Evolutionary conservation across 2,888 invertebrate species (phyloP).

Genomic region (Phengaris arion): DNA sequence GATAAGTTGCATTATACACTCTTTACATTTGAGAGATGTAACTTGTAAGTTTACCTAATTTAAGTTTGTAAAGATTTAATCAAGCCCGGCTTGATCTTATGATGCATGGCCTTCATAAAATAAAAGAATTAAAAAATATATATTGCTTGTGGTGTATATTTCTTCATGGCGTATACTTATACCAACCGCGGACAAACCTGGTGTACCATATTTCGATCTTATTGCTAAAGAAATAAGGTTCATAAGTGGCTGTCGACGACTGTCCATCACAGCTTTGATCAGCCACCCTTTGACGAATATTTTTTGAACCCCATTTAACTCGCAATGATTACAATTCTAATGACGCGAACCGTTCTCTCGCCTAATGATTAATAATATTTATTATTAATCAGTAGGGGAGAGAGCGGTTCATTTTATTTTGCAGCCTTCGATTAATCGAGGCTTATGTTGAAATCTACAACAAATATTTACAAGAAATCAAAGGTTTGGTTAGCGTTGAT

Average conservation of each 20-base stretch:
- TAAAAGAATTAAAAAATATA: too few species aligned
- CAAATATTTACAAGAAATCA: conserved; percentile 15
- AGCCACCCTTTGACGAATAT: conserved; percentile 10
- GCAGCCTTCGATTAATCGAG: conserved; percentile 29
- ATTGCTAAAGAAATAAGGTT: not conserved
- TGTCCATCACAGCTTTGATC: not conserved
- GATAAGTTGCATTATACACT: too few species aligned
- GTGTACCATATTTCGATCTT: not conserved
- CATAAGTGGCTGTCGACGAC: not conserved
- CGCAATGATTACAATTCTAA: conserved; percentile 48
- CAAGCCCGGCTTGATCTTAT: too few species aligned
- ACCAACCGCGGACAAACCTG: not conserved
- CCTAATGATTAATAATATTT: conserved; percentile 36
- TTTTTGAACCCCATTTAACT: conserved; percentile 32
- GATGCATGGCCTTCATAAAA: too few species aligned
- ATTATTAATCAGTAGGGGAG: conserved; percentile 8
- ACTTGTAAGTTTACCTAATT: too few species aligned
- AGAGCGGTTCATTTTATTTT: conserved; percentile 31
- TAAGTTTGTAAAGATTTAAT: too few species aligned
- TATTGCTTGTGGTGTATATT: too few species aligned
- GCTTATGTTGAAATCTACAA: conserved; percentile 5
- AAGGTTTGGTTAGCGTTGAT: not conserved
- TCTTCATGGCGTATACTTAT: too few species aligned
- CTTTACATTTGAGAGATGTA: too few species aligned
- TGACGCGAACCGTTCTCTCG: conserved; percentile 46